Percentiles rank a stretch among this genome's conserved stretches.
Evolutionary conservation across 2,888 invertebrate genomes (phyloP).

Genomic region (Abscondita cerata): DNA sequence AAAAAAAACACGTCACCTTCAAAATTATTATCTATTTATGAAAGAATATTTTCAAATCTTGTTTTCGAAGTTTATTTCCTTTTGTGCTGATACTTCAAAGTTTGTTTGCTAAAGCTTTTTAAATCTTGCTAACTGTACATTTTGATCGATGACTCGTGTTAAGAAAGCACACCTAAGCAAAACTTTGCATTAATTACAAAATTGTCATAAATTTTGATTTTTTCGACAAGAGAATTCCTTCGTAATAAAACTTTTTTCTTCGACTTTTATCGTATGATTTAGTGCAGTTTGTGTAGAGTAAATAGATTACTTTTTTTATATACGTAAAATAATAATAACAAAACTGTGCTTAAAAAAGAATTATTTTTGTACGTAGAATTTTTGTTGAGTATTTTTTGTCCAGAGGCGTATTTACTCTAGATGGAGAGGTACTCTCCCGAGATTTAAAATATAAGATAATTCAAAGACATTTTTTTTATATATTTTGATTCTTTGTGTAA

Average conservation of each 20-base stretch:
- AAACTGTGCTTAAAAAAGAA: no score
- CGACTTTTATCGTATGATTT: no score
- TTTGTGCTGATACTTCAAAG: constrained; percentile 5
- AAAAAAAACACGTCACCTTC: neutral
- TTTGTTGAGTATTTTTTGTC: neutral
- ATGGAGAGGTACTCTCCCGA: neutral
- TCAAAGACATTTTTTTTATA: neutral
- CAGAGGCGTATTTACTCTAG: neutral
- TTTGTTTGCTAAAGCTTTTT: constrained; percentile 5
- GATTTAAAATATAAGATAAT: neutral
- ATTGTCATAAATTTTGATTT: neutral
- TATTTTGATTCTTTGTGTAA: neutral
- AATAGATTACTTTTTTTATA: no score
- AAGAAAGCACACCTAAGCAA: constrained; percentile 1
- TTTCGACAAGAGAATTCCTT: no score
- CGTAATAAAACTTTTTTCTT: no score
- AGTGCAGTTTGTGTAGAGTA: no score
- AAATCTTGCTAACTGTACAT: constrained; percentile 10
- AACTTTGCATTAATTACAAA: constrained; percentile 1
- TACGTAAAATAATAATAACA: no score
- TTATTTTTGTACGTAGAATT: no score
- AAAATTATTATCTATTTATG: neutral
- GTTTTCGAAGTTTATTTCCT: neutral
- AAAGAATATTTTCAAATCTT: neutral
- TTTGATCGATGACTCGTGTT: constrained; percentile 5